These are phyloP conservation scores for Ganaspis sp. DNA, from an alignment of 1,140 invertebrate genomes.

Conservation along the genomic window DNA sequence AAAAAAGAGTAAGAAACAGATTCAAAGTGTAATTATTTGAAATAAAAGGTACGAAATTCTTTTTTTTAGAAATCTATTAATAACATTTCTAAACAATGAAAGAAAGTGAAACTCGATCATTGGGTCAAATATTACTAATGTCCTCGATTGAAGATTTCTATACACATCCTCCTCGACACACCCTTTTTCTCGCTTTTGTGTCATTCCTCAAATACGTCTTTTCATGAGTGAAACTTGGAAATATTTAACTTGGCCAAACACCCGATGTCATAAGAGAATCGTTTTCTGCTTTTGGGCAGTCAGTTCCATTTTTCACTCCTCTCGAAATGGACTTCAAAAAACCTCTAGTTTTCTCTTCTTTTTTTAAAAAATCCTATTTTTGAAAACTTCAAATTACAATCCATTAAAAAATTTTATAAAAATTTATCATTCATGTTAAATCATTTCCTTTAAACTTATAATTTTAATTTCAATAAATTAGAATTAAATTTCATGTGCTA, in stretches of 20 bases:
- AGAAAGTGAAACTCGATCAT: constrained; percentile 27
- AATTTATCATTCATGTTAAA: no score
- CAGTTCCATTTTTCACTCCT: constrained; percentile 53
- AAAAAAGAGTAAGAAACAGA: neutral
- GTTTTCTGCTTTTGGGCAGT: constrained; percentile 42
- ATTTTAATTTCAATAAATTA: neutral
- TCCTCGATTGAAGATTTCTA: constrained; percentile 64
- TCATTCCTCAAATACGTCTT: constrained; percentile 63
- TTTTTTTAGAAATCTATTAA: neutral
- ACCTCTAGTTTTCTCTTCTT: no score
- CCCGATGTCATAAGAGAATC: constrained; percentile 62
- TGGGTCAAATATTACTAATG: constrained; percentile 44
- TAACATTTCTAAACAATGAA: neutral
- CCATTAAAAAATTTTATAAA: no score
- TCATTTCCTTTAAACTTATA: no score
- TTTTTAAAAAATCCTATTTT: neutral
- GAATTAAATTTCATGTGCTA: neutral
- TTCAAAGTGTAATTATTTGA: neutral
- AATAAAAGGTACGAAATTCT: neutral
- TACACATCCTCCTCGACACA: constrained; percentile 65
- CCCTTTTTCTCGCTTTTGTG: constrained; percentile 53
- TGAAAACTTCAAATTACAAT: no score
- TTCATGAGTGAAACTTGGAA: constrained; percentile 62
- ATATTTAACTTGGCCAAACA: constrained; percentile 68
- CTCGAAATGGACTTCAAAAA: neutral